These are phyloP conservation scores for Dysmachus trigonus DNA, from an alignment of 2,888 invertebrate species.

Conservation along the genomic window DNA sequence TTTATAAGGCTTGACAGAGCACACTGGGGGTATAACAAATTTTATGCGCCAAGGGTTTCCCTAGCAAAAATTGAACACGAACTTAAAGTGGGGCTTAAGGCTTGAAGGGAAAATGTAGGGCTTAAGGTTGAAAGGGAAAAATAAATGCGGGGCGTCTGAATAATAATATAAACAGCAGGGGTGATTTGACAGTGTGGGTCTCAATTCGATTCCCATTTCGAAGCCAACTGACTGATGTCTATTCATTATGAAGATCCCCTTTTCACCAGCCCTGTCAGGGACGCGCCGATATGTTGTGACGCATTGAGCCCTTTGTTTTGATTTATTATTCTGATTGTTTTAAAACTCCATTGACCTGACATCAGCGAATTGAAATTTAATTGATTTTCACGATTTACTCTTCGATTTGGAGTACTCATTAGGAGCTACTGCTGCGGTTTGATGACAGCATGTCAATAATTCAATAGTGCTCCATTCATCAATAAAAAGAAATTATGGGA, in stretches of 20 bases:
- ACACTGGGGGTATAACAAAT: too few species aligned
- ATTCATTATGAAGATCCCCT: slow-evolving; percentile 2
- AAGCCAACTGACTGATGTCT: not conserved
- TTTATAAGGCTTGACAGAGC: not conserved
- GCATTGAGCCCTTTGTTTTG: slow-evolving; percentile 14
- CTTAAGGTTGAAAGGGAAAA: not conserved
- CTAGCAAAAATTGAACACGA: not conserved
- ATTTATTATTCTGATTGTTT: slow-evolving; percentile 13
- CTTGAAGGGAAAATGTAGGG: not conserved
- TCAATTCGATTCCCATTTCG: not conserved
- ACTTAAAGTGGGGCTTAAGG: not conserved
- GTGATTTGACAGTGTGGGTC: not conserved
- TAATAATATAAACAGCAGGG: not conserved
- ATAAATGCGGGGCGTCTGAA: not conserved
- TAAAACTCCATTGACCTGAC: not conserved
- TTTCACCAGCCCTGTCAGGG: not conserved
- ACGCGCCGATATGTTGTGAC: not conserved
- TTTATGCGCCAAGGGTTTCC: not conserved
- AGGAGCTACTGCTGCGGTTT: not conserved
- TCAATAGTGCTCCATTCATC: not conserved
- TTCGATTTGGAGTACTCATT: not conserved
- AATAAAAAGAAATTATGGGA: not conserved
- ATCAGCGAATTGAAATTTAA: not conserved
- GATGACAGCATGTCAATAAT: not conserved
- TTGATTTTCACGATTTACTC: not conserved